A percentile compares a stretch with the other conserved stretches of the same genome.
These are phyloP conservation scores for Hippocampus mohnikei DNA, from an alignment of 2,113 vertebrate genomes.

Conservation along the genomic window DNA sequence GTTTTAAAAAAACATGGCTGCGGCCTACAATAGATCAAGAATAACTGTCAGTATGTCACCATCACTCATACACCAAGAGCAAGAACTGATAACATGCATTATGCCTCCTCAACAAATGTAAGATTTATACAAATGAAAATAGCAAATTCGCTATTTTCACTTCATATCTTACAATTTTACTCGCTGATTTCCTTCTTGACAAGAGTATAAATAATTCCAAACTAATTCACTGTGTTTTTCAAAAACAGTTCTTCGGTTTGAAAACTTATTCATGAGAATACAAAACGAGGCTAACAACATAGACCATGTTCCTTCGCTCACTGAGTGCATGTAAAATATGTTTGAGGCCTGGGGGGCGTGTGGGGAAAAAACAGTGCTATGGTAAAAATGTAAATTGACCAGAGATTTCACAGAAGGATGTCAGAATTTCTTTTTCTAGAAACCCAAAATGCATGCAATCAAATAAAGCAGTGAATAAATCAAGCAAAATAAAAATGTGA, in stretches of 20 bases:
- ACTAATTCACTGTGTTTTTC: neutral
- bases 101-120: neutral
- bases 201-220: neutral
- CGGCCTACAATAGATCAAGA: neutral
- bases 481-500: constrained; percentile 31
- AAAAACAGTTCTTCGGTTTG: neutral
- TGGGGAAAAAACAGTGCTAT: neutral
- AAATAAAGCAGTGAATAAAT: neutral
- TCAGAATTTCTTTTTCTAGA: neutral
- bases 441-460: neutral
- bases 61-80: neutral
- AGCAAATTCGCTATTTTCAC: no score
- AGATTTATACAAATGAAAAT: neutral
- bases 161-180: neutral
- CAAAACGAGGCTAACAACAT: neutral
- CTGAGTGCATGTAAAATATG: neutral
- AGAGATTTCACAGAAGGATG: neutral
- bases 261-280: neutral
- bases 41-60: neutral
- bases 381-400: neutral
- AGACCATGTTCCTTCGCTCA: neutral
- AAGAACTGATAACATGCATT: neutral
- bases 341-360: neutral
- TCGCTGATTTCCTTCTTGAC: neutral
- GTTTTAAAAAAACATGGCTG: constrained; percentile 5